Evolutionary conservation across 2,797 vertebrate species (phyloP), one percentile per base, ranked within the genome.

Genomic region (Poeciliopsis infans): DNA sequence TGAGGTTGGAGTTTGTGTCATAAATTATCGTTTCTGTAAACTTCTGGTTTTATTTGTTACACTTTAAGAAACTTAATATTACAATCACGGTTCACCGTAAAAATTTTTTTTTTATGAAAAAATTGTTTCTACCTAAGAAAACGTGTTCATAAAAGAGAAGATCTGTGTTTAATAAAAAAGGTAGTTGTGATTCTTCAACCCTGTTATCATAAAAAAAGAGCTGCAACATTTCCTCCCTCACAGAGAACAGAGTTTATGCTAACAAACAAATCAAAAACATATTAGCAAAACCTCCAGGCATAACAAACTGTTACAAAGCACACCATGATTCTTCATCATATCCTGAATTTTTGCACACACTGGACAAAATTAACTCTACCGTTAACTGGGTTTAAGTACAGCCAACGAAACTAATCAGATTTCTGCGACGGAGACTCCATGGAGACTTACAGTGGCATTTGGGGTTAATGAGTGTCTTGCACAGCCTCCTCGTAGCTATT

Each of bases 401-500:
- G 88, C 85, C 90, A 87, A 72, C 84, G 45, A 91, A 92, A 93
- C 93, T 90, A 93, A 95, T 94, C 91, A 94, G 91, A 93, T 94
- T 94, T 90, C 85, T 86, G 86, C 77, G 81, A 94, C 68, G 25
- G 87, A 73, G 86, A 92, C 94, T 93, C 92, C 85, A 79, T 90
- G 7, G 81, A 91, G 93, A 91, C 91, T 93, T 93, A 91, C 88
- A 88, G 83, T 80, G 81, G 88, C 88, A 92, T 94, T 92, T 89
- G 91, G 91, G 94, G 94, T 95, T 95, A 95, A 95, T 95, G 92
- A 95, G 92, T 89, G 92, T 93, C 92, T 94, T 94, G 92, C 90
- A 85, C 83, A 83, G 92, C 77, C 86, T 93, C 87, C 91, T 93
- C 91, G 87, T 89, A 85, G 91, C 90, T 83, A 92, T 93, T 94